Evolutionary conservation across 2,888 invertebrate genomes (phyloP).

Genomic region (Linyphia triangularis): DNA sequence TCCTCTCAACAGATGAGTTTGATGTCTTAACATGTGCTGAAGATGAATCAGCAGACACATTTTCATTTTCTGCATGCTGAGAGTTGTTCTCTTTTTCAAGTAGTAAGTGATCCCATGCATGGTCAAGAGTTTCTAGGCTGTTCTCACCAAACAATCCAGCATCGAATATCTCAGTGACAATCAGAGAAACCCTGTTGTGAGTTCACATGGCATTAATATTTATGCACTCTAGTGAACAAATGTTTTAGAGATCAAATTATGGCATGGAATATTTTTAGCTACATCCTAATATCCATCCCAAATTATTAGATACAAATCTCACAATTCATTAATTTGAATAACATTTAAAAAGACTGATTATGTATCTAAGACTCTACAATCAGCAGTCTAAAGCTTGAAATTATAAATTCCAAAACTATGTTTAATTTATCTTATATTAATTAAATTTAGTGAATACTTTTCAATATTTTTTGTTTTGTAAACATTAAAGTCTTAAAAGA

Average conservation of each 20-base stretch:
- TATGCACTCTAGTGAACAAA: neutral
- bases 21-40: constrained; percentile 5
- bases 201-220: neutral
- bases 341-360: neutral
- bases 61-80: constrained; percentile 7
- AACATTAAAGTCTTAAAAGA: too few relatives aligned
- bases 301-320: neutral
- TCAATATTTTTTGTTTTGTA: too few relatives aligned
- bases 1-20: constrained; percentile 73
- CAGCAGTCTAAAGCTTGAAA: neutral
- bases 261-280: neutral
- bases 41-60: neutral
- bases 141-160: constrained; percentile 89
- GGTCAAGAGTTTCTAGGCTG: constrained; percentile 84
- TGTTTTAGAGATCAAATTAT: neutral
- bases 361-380: neutral
- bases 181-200: constrained; percentile 82
- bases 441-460: too few relatives aligned
- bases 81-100: constrained; percentile 25
- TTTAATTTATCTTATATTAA: too few relatives aligned
- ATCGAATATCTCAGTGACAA: constrained; percentile 90
- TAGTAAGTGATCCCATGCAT: constrained; percentile 85
- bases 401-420: too few relatives aligned
- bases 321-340: neutral
- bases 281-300: neutral